Evolutionary conservation across 2,113 vertebrate genomes (phyloP).

Genomic region (Hystrix cristata): DNA sequence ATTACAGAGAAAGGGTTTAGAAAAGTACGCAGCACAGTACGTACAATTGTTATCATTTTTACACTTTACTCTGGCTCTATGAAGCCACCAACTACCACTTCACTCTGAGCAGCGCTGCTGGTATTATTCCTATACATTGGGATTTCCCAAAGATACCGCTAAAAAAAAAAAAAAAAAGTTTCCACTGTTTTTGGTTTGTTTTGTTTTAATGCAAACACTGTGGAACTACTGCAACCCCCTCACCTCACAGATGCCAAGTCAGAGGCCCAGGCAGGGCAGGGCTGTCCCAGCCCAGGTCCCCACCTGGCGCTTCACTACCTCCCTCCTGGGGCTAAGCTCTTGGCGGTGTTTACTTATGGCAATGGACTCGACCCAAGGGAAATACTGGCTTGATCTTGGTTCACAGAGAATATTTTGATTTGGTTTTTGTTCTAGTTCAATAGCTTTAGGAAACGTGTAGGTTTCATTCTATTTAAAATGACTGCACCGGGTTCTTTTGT

Average conservation of each 20-base stretch:
- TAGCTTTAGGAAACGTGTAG: conserved; percentile 51
- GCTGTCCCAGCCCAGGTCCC: not conserved
- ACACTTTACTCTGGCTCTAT: not conserved
- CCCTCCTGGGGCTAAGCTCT: not conserved
- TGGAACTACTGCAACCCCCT: not conserved
- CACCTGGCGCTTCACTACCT: not conserved
- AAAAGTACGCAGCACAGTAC: no score
- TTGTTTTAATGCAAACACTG: not conserved
- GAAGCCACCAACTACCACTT: not conserved
- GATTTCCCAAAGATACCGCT: not conserved
- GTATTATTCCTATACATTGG: not conserved
- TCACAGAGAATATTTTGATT: conserved; percentile 34
- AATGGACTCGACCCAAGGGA: conserved; percentile 42
- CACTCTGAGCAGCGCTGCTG: not conserved
- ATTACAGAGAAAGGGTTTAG: not conserved
- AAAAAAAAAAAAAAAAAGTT: not conserved
- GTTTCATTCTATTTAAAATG: conserved; percentile 49
- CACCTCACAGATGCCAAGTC: not conserved
- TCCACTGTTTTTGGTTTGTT: not conserved
- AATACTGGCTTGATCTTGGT: conserved; percentile 5
- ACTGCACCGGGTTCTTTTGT: not conserved
- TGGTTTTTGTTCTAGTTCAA: conserved; percentile 43
- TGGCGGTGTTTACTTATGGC: not conserved
- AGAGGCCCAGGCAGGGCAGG: not conserved
- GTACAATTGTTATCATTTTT: not conserved